These are phyloP conservation scores for Petromus typicus DNA, from an alignment of 2,113 vertebrate genomes.

Conservation along the genomic window DNA sequence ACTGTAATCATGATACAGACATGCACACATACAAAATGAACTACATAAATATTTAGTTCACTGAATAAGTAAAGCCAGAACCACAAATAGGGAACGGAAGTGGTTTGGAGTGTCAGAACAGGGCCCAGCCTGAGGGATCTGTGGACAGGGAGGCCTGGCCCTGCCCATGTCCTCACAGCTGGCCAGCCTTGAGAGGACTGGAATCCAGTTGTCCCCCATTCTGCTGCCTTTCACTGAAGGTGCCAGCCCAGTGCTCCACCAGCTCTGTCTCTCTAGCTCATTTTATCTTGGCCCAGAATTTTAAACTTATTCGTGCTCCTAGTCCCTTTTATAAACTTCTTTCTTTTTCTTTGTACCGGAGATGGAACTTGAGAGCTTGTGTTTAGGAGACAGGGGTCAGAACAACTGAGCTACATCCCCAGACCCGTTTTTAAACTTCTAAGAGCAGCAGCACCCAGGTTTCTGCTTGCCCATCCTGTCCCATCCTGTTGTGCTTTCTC, in stretches of 20 bases:
- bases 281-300: not conserved
- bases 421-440: not conserved
- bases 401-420: no score
- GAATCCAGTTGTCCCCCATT: rapidly evolving
- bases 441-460: rapidly evolving
- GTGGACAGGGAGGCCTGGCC: rapidly evolving
- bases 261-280: no score
- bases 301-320: not conserved
- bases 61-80: not conserved
- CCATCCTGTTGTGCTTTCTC: not conserved
- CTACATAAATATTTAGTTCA: not conserved
- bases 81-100: not conserved
- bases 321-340: not conserved
- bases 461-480: rapidly evolving
- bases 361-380: no score
- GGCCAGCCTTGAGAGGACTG: not conserved
- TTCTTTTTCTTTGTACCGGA: no score
- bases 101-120: not conserved
- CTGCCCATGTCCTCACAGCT: rapidly evolving
- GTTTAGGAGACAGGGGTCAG: no score
- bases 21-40: not conserved
- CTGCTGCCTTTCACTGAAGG: not conserved
- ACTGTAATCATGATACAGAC: not conserved
- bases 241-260: rapidly evolving
- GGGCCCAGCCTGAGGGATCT: not conserved